Conservation (phyloP, 2,888 invertebrate species). For the Eurytoma californica region DNA sequence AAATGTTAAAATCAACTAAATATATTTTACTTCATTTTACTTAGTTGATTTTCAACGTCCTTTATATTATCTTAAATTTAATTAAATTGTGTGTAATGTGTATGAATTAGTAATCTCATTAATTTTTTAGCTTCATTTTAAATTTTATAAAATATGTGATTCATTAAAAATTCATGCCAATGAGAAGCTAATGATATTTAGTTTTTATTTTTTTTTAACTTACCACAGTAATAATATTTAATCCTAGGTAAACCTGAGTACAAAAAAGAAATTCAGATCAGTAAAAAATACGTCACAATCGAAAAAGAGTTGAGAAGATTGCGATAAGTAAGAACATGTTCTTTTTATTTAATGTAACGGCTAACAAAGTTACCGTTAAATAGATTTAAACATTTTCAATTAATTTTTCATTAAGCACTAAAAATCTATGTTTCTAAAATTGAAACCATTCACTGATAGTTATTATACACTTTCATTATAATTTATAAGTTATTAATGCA, state of each 20-base stretch:
- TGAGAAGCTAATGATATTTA: slow-evolving; percentile 48
- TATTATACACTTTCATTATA: slow-evolving; percentile 31
- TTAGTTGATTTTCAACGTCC: background rate
- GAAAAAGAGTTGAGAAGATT: background rate
- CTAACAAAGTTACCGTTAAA: too few relatives aligned
- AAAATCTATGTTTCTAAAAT: slow-evolving; percentile 6
- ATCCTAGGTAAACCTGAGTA: slow-evolving; percentile 80
- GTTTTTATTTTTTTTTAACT: slow-evolving; percentile 70
- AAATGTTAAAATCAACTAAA: background rate
- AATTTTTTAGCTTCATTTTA: background rate
- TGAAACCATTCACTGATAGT: background rate
- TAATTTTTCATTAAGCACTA: slow-evolving; percentile 9
- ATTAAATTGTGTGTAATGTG: slow-evolving; percentile 1
- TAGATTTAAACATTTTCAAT: background rate
- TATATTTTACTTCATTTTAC: background rate
- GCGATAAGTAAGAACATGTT: background rate
- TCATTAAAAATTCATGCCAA: slow-evolving; percentile 22
- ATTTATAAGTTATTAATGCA: slow-evolving; percentile 5
- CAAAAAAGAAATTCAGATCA: slow-evolving; percentile 63
- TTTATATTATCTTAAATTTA: slow-evolving; percentile 17
- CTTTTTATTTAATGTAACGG: background rate
- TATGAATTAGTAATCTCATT: slow-evolving; percentile 1
- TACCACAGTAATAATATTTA: slow-evolving; percentile 81
- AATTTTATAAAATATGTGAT: background rate
- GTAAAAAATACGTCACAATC: slow-evolving; percentile 23